Conservation (phyloP, 2,888 invertebrate genomes). For the Hirudinaria manillensis region DNA sequence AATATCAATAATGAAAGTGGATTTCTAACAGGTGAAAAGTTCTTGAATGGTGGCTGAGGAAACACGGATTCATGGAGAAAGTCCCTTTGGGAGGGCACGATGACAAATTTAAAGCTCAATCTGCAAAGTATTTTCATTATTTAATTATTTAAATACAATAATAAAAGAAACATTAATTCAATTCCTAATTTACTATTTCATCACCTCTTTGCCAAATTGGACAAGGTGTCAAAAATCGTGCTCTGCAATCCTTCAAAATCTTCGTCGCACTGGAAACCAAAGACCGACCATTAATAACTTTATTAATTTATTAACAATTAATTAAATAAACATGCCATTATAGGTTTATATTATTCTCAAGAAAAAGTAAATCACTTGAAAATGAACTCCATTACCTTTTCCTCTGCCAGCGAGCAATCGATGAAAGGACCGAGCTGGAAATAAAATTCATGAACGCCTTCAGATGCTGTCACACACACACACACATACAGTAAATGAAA, state of each 20-base stretch:
- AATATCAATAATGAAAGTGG: neutral
- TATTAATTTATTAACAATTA: constrained; percentile 1
- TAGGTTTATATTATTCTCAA: too few relatives aligned
- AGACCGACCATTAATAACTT: neutral
- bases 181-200: neutral
- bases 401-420: constrained; percentile 58
- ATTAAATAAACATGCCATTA: constrained; percentile 2
- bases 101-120: constrained; percentile 64
- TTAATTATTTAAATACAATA: neutral
- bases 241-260: constrained; percentile 10
- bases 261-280: constrained; percentile 19
- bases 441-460: constrained; percentile 23
- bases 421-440: constrained; percentile 72
- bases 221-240: constrained; percentile 8
- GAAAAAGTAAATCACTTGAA: too few relatives aligned
- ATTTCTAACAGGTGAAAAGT: neutral
- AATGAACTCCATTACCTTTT: constrained; percentile 35
- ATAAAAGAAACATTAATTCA: neutral
- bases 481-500: too few relatives aligned
- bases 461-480: neutral
- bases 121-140: constrained; percentile 38
- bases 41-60: constrained; percentile 71
- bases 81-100: constrained; percentile 73
- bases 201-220: constrained; percentile 8
- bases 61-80: constrained; percentile 72